Base-by-base conservation (phyloP, 2,113 vertebrate species). In the Craseonycteris thonglongyai region DNA sequence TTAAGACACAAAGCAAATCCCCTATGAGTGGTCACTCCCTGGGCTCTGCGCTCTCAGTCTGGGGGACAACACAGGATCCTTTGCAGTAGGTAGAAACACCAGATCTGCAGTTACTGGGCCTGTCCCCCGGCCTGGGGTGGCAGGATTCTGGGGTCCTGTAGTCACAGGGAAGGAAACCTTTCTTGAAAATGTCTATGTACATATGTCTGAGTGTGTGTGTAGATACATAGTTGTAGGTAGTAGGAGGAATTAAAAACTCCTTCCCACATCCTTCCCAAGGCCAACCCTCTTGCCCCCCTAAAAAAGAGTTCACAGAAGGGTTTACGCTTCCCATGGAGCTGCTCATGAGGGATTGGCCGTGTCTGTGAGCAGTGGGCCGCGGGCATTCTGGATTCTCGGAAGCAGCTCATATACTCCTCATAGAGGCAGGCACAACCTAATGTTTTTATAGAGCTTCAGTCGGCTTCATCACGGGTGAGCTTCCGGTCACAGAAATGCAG, bases 51-150 rank as follows among this genome's bases (percentile, higher is more conserved):
- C 72, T 58, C 49, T 90, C 89, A 10, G 22, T 71, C 22, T 35
- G 30, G 66, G 95, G 83, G 89, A 90, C 33, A 40, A 28, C 78
- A 49, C 21, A 74, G 95, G 81, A 92, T 61, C 90, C 87, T 86
- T 78, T 14, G 30, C 33, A 80, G 33, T 19, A 11, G 63, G 51
- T 79, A 33, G 61, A n/a, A 16, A 14, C 1, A 7, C 49, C 81
- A 78, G 59, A 47, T 35, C 75, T 66, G 42, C 49, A 58, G 28
- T 89, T 61, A 38, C 47, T 24, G 61, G 78, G 45, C 56, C 7
- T 28, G 79, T 63, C 69, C 86, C 75, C 68, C 74, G 49, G 65
- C 68, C 71, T 51, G 9, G 69, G 18, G n/a, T 65, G 51, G 78
- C 88, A 92, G 68, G 79, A n/a, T 82, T 80, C 85, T 88, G 26